phyloP scores from a whole-genome alignment of 1,140 invertebrate species.

The Megathymus violae region DNA sequence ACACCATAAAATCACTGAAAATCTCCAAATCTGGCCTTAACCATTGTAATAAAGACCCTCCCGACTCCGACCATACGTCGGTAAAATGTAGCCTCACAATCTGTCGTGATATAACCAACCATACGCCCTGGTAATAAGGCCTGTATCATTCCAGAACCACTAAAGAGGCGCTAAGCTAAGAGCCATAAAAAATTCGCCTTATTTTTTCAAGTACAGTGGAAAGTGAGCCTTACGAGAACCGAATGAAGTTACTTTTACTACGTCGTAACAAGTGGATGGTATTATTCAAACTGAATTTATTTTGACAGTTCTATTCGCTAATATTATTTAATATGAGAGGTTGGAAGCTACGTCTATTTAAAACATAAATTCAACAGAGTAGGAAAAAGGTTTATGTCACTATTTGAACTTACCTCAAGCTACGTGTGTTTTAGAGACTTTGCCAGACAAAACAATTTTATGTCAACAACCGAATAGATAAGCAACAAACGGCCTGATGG shows the following conservation, averaged over 20 bases:
- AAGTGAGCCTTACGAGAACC: neutral
- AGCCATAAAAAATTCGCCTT: slow-evolving; percentile 17
- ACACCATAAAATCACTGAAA: slow-evolving; percentile 22
- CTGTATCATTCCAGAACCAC: neutral
- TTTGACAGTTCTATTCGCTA: slow-evolving; percentile 74
- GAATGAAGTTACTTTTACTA: neutral
- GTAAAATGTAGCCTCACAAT: neutral
- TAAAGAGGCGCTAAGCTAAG: neutral
- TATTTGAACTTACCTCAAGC: no score
- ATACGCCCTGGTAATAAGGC: neutral
- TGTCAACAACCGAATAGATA: no score
- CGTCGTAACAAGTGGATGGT: slow-evolving; percentile 29
- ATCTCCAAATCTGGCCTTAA: slow-evolving; percentile 22
- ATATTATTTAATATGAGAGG: slow-evolving; percentile 37
- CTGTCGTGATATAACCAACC: neutral
- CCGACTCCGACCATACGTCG: slow-evolving; percentile 16
- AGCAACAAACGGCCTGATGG: no score
- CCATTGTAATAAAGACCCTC: slow-evolving; percentile 20
- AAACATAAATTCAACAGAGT: no score
- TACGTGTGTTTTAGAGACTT: no score
- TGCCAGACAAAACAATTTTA: no score
- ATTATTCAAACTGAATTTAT: slow-evolving; percentile 68
- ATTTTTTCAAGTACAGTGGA: neutral
- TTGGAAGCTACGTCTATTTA: no score
- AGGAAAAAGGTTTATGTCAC: no score